phyloP scores from a whole-genome alignment of 2,888 invertebrate genomes.

The Physocephala rufipes region DNA sequence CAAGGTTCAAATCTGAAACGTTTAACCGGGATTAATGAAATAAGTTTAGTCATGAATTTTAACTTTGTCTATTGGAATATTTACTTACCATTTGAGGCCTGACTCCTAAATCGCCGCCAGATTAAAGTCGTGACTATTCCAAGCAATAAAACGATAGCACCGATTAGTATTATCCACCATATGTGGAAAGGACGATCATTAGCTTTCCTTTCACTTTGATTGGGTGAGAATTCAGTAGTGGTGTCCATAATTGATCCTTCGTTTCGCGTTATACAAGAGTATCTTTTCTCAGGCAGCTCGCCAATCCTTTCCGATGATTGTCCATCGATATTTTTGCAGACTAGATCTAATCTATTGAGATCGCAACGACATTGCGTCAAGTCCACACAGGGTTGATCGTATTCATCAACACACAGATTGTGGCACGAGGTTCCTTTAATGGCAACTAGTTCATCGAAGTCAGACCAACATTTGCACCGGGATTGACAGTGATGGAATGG shows the following conservation, averaged over 20 bases:
- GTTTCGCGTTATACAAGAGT: neutral
- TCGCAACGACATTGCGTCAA: conserved; percentile 47
- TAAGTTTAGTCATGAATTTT: neutral
- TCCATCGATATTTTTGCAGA: conserved; percentile 39
- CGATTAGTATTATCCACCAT: neutral
- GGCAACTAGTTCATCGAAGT: conserved; percentile 37
- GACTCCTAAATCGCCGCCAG: neutral
- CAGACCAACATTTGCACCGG: conserved; percentile 49
- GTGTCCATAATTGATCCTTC: neutral
- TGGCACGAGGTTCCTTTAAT: conserved; percentile 42
- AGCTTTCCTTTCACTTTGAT: neutral
- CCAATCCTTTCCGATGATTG: conserved; percentile 13
- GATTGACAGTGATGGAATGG: conserved; percentile 37
- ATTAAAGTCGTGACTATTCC: neutral
- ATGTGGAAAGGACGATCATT: neutral
- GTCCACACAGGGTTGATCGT: conserved; percentile 51
- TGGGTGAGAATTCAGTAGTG: neutral
- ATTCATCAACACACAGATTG: conserved; percentile 47
- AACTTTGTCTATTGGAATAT: neutral
- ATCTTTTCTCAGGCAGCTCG: conserved; percentile 29
- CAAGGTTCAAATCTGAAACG: neutral
- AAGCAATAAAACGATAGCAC: neutral
- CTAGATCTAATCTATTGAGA: conserved; percentile 32
- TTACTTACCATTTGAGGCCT: neutral
- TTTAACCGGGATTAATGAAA: neutral